phyloP scores from a whole-genome alignment of 2,797 vertebrate species.

The Coreius guichenoti region DNA sequence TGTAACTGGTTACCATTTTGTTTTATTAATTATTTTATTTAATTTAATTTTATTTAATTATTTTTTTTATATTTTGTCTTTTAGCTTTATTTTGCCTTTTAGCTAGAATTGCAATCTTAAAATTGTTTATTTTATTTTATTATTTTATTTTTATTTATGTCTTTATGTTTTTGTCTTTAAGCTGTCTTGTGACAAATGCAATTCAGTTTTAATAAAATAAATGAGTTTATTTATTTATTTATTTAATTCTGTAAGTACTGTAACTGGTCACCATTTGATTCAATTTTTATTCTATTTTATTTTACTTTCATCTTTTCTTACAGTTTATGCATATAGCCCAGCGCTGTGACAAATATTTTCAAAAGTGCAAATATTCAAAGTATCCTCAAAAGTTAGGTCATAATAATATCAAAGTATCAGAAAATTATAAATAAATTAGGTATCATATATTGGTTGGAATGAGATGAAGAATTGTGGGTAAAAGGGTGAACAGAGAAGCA shows the following conservation, averaged over 20 bases:
- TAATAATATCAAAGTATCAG: background rate
- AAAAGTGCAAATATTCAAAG: background rate
- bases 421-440: conserved; percentile 55
- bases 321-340: background rate
- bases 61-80: background rate
- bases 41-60: background rate
- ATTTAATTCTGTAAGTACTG: background rate
- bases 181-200: background rate
- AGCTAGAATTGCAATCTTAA: too few relatives aligned
- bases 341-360: background rate
- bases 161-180: background rate
- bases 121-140: background rate
- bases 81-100: background rate
- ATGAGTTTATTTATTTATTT: background rate
- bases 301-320: background rate
- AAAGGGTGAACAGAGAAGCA: conserved; percentile 54
- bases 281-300: background rate
- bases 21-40: background rate
- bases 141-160: background rate
- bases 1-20: background rate
- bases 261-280: background rate
- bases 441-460: conserved; percentile 59
- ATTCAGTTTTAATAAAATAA: background rate
- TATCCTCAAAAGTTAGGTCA: background rate
- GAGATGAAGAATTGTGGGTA: conserved; percentile 65